Conservation (phyloP, 2,888 invertebrate genomes). For the Drosophila glabriapex region DNA sequence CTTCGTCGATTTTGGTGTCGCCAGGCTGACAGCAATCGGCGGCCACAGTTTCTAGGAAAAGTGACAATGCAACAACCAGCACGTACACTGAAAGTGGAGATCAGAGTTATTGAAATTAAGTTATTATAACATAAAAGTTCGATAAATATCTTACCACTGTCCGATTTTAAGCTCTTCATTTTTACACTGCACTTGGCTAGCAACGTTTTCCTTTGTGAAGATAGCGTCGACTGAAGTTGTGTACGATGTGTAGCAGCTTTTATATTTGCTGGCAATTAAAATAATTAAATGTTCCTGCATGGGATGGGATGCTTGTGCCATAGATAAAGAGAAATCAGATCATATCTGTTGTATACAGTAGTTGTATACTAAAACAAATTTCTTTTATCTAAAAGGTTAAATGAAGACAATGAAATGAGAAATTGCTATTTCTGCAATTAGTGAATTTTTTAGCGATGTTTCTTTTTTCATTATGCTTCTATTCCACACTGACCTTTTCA, state of each 20-base stretch:
- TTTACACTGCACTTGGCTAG: conserved; percentile 12
- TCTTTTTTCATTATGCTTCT: neutral
- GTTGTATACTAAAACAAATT: conserved; percentile 13
- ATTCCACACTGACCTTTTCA: neutral
- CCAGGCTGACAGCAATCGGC: conserved; percentile 43
- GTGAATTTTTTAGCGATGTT: neutral
- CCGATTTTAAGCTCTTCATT: conserved; percentile 25
- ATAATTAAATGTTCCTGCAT: conserved; percentile 44
- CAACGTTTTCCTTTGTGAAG: conserved; percentile 33
- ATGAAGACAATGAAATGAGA: conserved; percentile 9
- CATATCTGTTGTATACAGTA: conserved; percentile 31
- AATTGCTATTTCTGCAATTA: neutral
- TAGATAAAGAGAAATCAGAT: conserved; percentile 37
- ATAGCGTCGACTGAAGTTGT: conserved; percentile 32
- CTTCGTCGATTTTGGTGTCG: conserved; percentile 26
- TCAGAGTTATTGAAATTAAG: neutral
- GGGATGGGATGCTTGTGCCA: conserved; percentile 24
- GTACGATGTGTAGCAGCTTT: conserved; percentile 24
- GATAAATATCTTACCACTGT: conserved; percentile 24
- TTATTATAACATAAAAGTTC: neutral
- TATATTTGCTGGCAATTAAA: conserved; percentile 55
- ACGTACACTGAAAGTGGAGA: conserved; percentile 16
- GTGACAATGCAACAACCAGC: conserved; percentile 20
- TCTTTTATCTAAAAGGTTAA: conserved; percentile 28
- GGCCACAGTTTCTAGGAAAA: conserved; percentile 6